phyloP scores from a whole-genome alignment of 2,888 invertebrate species.

The Clistopyga incitator region DNA sequence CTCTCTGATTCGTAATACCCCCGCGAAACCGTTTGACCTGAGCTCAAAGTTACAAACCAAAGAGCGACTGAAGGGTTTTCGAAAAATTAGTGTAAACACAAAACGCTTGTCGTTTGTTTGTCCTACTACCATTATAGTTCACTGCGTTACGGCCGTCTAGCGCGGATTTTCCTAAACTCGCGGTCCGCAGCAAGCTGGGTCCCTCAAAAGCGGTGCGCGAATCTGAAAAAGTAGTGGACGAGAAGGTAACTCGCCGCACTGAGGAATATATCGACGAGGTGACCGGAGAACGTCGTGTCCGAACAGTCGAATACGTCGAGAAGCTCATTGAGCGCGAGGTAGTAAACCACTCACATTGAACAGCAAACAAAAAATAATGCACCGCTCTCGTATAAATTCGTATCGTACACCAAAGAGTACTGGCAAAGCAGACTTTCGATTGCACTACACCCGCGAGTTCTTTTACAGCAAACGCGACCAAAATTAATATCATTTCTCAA shows the following conservation, averaged over 20 bases:
- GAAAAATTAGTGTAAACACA: slow-evolving; percentile 47
- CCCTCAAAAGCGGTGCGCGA: slow-evolving; percentile 93
- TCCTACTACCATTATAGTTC: slow-evolving; percentile 79
- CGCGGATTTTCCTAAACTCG: slow-evolving; percentile 92
- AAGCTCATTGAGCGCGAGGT: slow-evolving; percentile 98
- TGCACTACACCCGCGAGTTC: slow-evolving; percentile 14
- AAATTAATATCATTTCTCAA: neutral
- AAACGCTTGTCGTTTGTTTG: slow-evolving; percentile 79
- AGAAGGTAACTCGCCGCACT: slow-evolving; percentile 93
- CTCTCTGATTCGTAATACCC: slow-evolving; percentile 46
- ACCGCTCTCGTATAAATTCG: slow-evolving; percentile 44
- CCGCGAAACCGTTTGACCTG: slow-evolving; percentile 25
- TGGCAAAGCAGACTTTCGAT: slow-evolving; percentile 46
- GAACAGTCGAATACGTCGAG: slow-evolving; percentile 97
- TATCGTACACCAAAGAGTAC: slow-evolving; percentile 61
- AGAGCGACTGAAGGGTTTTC: slow-evolving; percentile 19
- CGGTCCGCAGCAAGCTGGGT: slow-evolving; percentile 94
- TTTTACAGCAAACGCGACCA: slow-evolving; percentile 1
- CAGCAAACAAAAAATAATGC: slow-evolving; percentile 54
- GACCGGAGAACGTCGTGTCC: slow-evolving; percentile 93
- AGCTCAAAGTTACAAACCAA: slow-evolving; percentile 22
- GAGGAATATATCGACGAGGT: slow-evolving; percentile 95
- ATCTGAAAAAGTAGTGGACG: slow-evolving; percentile 95
- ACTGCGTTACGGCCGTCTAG: slow-evolving; percentile 87
- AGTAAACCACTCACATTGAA: slow-evolving; percentile 79